Conservation (phyloP, 2,113 vertebrate species). For the Rhombomys opimus region DNA sequence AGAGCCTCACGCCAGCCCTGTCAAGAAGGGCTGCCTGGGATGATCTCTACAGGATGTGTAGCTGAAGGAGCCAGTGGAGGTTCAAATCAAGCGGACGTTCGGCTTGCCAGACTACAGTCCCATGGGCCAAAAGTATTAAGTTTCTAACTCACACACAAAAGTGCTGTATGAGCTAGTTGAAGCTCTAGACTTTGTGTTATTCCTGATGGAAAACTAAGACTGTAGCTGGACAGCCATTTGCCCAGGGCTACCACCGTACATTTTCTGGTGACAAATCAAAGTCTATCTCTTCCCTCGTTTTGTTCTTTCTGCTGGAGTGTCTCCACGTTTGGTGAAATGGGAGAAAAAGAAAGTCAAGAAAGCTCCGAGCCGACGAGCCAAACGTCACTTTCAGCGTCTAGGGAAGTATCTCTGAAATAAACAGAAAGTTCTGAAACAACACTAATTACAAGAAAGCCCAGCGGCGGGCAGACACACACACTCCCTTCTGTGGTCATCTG, state of each 20-base stretch:
- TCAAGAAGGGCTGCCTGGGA: neutral
- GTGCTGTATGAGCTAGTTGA: neutral
- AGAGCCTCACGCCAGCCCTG: neutral
- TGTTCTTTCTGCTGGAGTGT: neutral
- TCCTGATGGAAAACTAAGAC: neutral
- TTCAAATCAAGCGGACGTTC: neutral
- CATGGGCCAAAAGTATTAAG: neutral
- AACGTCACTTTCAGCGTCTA: neutral
- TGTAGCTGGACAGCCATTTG: neutral
- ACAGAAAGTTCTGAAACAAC: conserved; percentile 3
- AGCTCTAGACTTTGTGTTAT: neutral
- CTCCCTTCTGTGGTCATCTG: neutral
- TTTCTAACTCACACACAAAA: neutral
- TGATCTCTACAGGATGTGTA: neutral
- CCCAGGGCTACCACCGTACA: neutral
- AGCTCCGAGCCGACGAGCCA: neutral
- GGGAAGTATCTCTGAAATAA: neutral
- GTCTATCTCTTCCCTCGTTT: neutral
- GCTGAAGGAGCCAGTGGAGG: neutral
- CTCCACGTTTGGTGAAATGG: neutral
- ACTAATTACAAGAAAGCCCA: neutral
- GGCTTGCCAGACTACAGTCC: neutral
- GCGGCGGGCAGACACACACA: neutral
- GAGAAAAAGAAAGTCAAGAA: neutral
- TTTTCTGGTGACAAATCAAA: neutral